Evolutionary conservation across 2,797 vertebrate species (phyloP).

Genomic region (Chiloscyllium punctatum): DNA sequence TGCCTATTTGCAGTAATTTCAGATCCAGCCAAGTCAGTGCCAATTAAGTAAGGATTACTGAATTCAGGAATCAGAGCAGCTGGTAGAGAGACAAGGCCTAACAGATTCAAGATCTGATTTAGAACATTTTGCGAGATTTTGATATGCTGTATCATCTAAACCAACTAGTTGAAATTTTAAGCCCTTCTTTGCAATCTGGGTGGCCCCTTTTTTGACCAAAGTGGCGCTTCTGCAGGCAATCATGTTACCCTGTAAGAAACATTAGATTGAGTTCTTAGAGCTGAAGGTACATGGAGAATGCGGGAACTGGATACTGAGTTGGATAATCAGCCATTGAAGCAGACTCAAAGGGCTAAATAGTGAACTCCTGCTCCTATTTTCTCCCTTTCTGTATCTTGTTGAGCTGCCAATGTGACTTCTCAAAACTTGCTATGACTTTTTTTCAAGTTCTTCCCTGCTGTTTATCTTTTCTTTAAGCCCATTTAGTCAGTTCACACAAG

Average conservation of each 20-base stretch:
- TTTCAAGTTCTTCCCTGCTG: slow-evolving; percentile 51
- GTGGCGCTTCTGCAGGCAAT: background rate
- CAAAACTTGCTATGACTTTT: slow-evolving; percentile 26
- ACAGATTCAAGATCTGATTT: slow-evolving; percentile 42
- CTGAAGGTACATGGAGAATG: too few species aligned
- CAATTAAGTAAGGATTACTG: background rate
- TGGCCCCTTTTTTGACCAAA: background rate
- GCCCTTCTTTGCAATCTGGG: background rate
- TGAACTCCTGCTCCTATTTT: too few species aligned
- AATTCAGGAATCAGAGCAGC: slow-evolving; percentile 43
- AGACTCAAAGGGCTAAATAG: too few species aligned
- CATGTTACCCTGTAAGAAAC: background rate
- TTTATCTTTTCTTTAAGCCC: slow-evolving; percentile 39
- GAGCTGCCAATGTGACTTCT: slow-evolving; percentile 41
- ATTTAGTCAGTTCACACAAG: slow-evolving; percentile 41
- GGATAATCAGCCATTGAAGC: too few species aligned
- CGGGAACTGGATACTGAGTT: too few species aligned
- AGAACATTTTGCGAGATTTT: slow-evolving; percentile 45
- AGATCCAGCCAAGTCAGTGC: slow-evolving; percentile 39
- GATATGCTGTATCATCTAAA: slow-evolving; percentile 41
- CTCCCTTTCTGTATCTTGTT: background rate
- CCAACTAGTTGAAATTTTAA: slow-evolving; percentile 38
- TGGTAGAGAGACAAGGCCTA: slow-evolving; percentile 42
- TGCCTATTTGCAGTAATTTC: slow-evolving; percentile 19
- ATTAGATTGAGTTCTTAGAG: background rate